Percentiles rank a stretch among this genome's conserved stretches.
These are phyloP conservation scores for Loripinus fragilis DNA, from an alignment of 2,888 invertebrate species.

Conservation along the genomic window DNA sequence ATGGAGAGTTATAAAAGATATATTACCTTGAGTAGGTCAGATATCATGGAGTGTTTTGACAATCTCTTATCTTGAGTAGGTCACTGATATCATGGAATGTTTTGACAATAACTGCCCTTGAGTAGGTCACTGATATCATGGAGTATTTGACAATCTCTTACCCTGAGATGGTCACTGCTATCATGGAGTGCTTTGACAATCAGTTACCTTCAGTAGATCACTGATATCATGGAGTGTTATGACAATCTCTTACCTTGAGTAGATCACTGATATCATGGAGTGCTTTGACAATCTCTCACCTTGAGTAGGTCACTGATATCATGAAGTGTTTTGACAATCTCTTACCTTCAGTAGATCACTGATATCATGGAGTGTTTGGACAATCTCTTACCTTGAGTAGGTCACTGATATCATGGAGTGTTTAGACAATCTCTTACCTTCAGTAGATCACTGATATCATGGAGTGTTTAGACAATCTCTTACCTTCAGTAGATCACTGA, in stretches of 20 bases:
- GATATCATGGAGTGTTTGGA: no score
- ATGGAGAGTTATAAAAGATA: slow-evolving; percentile 53
- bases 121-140: slow-evolving; percentile 74
- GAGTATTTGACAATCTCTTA: slow-evolving; percentile 70
- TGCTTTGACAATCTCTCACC: neutral
- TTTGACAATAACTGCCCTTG: slow-evolving; percentile 42
- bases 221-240: no score
- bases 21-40: no score
- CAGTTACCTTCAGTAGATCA: no score
- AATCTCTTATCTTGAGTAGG: no score
- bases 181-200: slow-evolving; percentile 62
- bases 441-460: slow-evolving; percentile 73
- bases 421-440: slow-evolving; percentile 41
- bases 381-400: neutral
- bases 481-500: no score
- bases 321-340: neutral
- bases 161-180: slow-evolving; percentile 71
- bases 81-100: slow-evolving; percentile 71
- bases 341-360: no score
- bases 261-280: slow-evolving; percentile 5
- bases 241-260: neutral
- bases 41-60: no score
- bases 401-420: slow-evolving; percentile 3
- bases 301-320: slow-evolving; percentile 6
- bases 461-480: slow-evolving; percentile 47